These are phyloP conservation scores for Agelaius phoeniceus DNA, from an alignment of 2,113 vertebrate genomes.

Conservation along the genomic window DNA sequence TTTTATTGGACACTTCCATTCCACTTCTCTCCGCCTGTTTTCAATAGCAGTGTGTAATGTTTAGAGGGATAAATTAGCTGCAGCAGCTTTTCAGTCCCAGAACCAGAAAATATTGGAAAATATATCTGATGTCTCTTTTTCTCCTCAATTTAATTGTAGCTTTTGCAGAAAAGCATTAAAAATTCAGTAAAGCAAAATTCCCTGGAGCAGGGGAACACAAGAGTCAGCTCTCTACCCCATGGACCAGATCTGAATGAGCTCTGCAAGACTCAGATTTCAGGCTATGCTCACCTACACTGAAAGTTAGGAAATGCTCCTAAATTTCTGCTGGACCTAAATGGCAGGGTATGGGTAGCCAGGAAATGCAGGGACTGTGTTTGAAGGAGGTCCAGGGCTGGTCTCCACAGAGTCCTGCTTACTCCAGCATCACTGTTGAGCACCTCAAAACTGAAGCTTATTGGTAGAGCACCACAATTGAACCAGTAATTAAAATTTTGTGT, in stretches of 20 bases:
- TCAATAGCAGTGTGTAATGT: background rate
- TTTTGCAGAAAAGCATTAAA: background rate
- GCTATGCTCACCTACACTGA: background rate
- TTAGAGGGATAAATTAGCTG: background rate
- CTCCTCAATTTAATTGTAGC: background rate
- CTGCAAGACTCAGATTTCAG: background rate
- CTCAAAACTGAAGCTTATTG: background rate
- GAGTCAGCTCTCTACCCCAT: background rate
- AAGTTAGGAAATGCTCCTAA: background rate
- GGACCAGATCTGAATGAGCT: background rate
- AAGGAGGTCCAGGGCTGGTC: background rate
- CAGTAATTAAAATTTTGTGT: background rate
- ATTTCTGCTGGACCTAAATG: background rate
- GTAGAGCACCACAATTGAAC: background rate
- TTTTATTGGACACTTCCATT: background rate
- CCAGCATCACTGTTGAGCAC: rapidly evolving
- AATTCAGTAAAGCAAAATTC: background rate
- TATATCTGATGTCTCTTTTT: background rate
- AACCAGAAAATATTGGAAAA: background rate
- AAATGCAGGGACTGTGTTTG: background rate
- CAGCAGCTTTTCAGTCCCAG: background rate
- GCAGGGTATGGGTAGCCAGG: background rate
- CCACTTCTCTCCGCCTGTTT: background rate
- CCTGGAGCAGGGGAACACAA: background rate
- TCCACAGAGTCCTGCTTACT: background rate